phyloP scores from a whole-genome alignment of 2,113 vertebrate genomes.

The Siniperca chuatsi region DNA sequence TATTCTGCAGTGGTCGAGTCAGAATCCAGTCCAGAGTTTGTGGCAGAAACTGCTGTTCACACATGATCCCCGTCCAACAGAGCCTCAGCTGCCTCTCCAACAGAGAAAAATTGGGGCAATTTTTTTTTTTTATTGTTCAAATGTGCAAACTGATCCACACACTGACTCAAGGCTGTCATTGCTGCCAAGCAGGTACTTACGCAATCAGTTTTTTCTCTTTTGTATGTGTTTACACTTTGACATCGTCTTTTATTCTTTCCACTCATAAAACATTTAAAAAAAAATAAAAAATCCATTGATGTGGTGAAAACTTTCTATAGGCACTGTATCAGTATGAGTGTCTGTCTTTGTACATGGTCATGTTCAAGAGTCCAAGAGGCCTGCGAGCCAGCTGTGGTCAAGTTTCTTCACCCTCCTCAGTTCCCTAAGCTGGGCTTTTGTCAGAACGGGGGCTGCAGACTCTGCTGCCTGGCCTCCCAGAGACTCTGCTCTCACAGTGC shows the following conservation, averaged over 20 bases:
- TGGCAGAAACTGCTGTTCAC: neutral
- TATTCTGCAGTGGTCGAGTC: neutral
- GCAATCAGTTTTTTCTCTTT: slow-evolving; percentile 16
- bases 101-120: neutral
- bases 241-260: neutral
- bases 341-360: neutral
- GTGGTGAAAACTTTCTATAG: neutral
- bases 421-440: slow-evolving; percentile 88
- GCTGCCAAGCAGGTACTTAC: neutral
- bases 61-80: neutral
- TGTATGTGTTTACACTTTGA: neutral
- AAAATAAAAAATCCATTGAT: neutral
- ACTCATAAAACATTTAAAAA: neutral
- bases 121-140: neutral
- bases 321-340: neutral
- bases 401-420: slow-evolving; percentile 88
- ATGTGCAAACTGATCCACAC: neutral
- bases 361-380: slow-evolving; percentile 57
- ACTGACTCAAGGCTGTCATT: neutral
- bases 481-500: slow-evolving; percentile 58
- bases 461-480: slow-evolving; percentile 37
- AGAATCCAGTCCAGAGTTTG: slow-evolving; percentile 6
- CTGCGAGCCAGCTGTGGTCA: slow-evolving; percentile 90
- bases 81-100: neutral
- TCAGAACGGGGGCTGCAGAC: slow-evolving; percentile 65